Evolutionary conservation across 1,140 invertebrate species (phyloP).

Genomic region (Drosophila watanabei): DNA sequence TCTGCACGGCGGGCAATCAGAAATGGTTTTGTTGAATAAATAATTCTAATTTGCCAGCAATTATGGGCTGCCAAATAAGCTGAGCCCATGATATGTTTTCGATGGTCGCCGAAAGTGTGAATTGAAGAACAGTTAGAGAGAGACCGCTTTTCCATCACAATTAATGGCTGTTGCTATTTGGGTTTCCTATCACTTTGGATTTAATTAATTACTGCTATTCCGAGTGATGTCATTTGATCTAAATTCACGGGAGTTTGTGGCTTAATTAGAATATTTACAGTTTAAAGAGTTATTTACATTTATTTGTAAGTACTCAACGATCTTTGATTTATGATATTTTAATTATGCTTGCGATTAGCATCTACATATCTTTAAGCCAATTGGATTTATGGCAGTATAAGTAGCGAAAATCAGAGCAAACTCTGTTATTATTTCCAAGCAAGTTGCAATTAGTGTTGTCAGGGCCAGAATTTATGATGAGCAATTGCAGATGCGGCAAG

Average conservation of each 20-base stretch:
- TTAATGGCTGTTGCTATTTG: constrained; percentile 5
- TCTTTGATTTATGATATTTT: background rate
- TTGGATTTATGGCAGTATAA: constrained; percentile 25
- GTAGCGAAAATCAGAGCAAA: constrained; percentile 18
- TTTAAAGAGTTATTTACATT: background rate
- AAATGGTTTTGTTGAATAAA: constrained; percentile 40
- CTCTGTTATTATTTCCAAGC: constrained; percentile 25
- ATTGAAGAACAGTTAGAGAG: constrained; percentile 7
- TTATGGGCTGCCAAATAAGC: constrained; percentile 38
- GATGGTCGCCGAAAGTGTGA: constrained; percentile 35
- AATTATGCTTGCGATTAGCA: constrained; percentile 15
- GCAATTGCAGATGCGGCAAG: constrained; percentile 45
- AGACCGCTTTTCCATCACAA: background rate
- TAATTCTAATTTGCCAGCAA: constrained; percentile 58
- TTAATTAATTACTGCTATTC: background rate
- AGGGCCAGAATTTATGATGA: constrained; percentile 64
- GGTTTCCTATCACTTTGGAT: background rate
- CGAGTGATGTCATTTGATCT: background rate
- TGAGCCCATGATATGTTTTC: constrained; percentile 6
- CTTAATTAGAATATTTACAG: background rate
- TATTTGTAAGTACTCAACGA: background rate
- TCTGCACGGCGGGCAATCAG: constrained; percentile 18
- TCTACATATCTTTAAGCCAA: constrained; percentile 3
- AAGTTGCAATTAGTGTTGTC: constrained; percentile 70
- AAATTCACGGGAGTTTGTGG: background rate